Conservation (phyloP, 1,140 invertebrate species). For the Cyclina sinensis region DNA sequence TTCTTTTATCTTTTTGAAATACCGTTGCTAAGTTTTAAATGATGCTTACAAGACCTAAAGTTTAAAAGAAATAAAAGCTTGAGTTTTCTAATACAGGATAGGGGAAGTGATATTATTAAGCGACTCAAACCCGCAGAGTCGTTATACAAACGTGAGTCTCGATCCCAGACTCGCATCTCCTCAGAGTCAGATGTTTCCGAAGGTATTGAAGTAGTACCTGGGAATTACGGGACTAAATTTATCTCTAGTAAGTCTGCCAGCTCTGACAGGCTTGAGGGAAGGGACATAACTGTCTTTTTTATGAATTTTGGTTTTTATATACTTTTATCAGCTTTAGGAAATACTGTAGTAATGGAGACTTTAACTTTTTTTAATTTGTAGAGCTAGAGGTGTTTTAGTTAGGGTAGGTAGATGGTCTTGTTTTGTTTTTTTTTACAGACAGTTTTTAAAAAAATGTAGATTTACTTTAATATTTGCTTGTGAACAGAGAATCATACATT, state of each 20-base stretch:
- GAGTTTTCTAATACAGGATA: conserved; percentile 25
- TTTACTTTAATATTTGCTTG: too few species aligned
- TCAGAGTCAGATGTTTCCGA: conserved; percentile 50
- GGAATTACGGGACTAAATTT: conserved; percentile 66
- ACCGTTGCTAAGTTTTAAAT: too few species aligned
- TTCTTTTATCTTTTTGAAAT: too few species aligned
- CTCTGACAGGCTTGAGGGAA: conserved; percentile 18
- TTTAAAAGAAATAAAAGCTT: background rate
- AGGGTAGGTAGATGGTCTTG: too few species aligned
- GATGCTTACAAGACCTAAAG: too few species aligned
- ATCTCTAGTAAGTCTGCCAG: conserved; percentile 66
- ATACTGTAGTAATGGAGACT: background rate
- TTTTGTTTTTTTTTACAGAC: too few species aligned
- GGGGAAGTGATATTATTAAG: conserved; percentile 40
- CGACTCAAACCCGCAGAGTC: conserved; percentile 64
- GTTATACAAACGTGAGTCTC: conserved; percentile 55
- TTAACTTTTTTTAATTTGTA: background rate
- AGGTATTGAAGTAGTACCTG: conserved; percentile 67
- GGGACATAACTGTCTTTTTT: conserved; percentile 50
- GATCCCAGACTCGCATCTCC: conserved; percentile 24
- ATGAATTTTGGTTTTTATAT: background rate
- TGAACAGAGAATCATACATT: too few species aligned
- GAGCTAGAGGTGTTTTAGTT: too few species aligned
- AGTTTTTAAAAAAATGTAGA: too few species aligned
- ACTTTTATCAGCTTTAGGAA: background rate